A percentile compares a stretch with the other conserved stretches of the same genome.
These are phyloP conservation scores for Erinaceus europaeus DNA, from an alignment of 2,113 vertebrate species.

Conservation along the genomic window DNA sequence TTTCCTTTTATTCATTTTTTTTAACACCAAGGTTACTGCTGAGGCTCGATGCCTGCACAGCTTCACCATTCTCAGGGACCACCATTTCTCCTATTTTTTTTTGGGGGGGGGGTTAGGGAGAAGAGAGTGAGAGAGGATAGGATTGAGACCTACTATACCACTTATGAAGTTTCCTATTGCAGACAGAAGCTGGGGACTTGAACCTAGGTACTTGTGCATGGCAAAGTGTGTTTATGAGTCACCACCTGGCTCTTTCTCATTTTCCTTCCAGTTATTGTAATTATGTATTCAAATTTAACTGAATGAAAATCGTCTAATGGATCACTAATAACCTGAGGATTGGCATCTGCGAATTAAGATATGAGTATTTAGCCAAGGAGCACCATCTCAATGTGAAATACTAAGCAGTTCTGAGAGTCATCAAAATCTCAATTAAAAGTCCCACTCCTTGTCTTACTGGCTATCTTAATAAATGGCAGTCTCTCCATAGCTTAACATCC, in stretches of 20 bases:
- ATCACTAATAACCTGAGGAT: constrained; percentile 4
- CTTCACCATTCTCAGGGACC: too few species aligned
- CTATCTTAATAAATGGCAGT: neutral
- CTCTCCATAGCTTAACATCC: neutral
- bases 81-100: too few species aligned
- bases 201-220: too few species aligned
- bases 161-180: too few species aligned
- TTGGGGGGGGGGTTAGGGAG: too few species aligned
- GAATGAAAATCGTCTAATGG: constrained; percentile 17
- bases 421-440: neutral
- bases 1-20: neutral
- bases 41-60: too few species aligned
- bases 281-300: neutral
- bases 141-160: too few species aligned
- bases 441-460: neutral
- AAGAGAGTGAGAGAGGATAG: too few species aligned
- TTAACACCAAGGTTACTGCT: too few species aligned
- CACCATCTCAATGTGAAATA: neutral
- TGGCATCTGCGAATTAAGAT: constrained; percentile 15
- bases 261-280: constrained; percentile 41
- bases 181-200: too few species aligned
- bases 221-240: too few species aligned
- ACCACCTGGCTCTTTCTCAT: neutral
- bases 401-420: neutral
- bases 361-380: neutral